Evolutionary conservation across 2,888 invertebrate genomes (phyloP), one percentile per base, ranked within the genome.

Genomic region (Hypomecis atomaria): DNA sequence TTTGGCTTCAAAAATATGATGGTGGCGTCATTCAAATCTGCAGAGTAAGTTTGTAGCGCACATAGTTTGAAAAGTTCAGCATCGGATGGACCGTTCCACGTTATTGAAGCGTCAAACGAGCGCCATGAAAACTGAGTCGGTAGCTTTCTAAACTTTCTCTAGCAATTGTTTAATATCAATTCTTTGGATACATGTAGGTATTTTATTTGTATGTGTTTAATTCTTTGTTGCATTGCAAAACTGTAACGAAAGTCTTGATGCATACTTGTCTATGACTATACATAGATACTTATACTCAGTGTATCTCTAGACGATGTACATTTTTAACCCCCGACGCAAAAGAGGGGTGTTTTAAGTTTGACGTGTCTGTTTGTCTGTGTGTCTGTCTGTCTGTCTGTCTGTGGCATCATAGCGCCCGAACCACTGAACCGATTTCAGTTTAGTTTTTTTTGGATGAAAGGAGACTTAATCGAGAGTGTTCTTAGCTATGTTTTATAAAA

Each of bases 141-240:
- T 60, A 61, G 67, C 68, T 73, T 82, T 82, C 82, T 79, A 73
- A 65, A 79, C 82, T 83, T 83, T 82, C 82, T 76, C 78, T 62
- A 57, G 66, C 80, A 78, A 78, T 78, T 69, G 76, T 71, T 63
- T 67, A 63, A 69, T 59, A 55, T 61, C 62, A 60, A 55, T 64
- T 64, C 52, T 60, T 58, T 48, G 33, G 57, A 53, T 42, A 11
- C 37, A n/a, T 48, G 40, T 10, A 45, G 8, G 54, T 37, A 54
- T 48, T 48, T 33, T 33, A 45, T 37, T 34, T 10, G 6, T 47
- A 9, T 7, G 2, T 7, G 5, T 6, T 33, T 47, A 2, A 34
- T 47, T 34, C 3, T 10, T 37, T 48, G 42, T 34, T 58, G 8
- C n/a, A 10, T 42, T 38, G 43, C 5, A 3, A n/a, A 45, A 45